Conservation (phyloP, 2,888 invertebrate genomes). For the Eristalis tenax region DNA sequence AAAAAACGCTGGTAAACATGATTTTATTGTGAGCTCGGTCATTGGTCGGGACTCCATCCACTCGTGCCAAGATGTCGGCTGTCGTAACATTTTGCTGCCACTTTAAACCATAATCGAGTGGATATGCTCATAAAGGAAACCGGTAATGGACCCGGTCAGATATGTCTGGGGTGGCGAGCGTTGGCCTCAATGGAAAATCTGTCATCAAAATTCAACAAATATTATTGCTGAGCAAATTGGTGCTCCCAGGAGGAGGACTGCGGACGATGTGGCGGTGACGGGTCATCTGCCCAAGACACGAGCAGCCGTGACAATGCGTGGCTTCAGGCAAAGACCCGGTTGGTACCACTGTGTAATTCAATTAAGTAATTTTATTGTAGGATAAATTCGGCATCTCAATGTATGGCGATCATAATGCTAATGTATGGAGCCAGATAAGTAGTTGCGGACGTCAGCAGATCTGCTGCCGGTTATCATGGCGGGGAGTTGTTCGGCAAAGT, state of each 20-base stretch:
- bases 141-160: conserved; percentile 59
- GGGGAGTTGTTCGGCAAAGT: conserved; percentile 21
- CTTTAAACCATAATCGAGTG: conserved; percentile 71
- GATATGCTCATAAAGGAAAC: conserved; percentile 57
- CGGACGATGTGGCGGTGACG: not conserved
- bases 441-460: conserved; percentile 64
- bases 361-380: conserved; percentile 62
- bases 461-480: conserved; percentile 17
- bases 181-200: conserved; percentile 47
- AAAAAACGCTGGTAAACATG: conserved; percentile 39
- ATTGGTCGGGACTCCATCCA: conserved; percentile 9
- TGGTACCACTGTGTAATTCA: conserved; percentile 48
- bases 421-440: conserved; percentile 58
- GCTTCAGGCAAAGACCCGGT: conserved; percentile 4
- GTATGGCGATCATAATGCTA: conserved; percentile 41
- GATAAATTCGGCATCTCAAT: conserved; percentile 45
- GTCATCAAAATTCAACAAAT: conserved; percentile 57
- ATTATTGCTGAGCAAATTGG: conserved; percentile 56
- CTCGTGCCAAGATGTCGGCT: conserved; percentile 59
- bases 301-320: conserved; percentile 8
- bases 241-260: conserved; percentile 11
- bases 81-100: conserved; percentile 63
- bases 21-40: conserved; percentile 26
- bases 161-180: conserved; percentile 26
- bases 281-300: conserved; percentile 37